Percentiles rank a stretch among this genome's conserved stretches.
Conservation (phyloP, 2,888 invertebrate genomes). For the Malacosoma neustria region DNA sequence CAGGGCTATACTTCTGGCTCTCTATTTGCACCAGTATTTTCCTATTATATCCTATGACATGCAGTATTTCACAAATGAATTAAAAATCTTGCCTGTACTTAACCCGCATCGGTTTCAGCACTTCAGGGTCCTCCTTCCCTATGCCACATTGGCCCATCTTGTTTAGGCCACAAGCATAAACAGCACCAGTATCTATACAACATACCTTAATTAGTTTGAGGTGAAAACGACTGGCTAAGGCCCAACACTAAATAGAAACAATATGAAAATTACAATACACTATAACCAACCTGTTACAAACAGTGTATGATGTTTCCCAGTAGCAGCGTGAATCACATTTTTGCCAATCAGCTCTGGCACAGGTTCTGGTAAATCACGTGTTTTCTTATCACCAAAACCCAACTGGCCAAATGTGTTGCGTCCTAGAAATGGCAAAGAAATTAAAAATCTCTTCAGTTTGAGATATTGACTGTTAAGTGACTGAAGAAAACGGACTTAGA, state of each 20-base stretch:
- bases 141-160: conserved; percentile 94
- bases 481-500: too few relatives aligned
- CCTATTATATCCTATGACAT: too few relatives aligned
- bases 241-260: too few relatives aligned
- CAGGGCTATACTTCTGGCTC: too few relatives aligned
- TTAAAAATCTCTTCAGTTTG: not conserved
- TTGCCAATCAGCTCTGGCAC: conserved; percentile 84
- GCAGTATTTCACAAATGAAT: too few relatives aligned
- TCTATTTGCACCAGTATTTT: too few relatives aligned
- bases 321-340: conserved; percentile 90
- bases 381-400: conserved; percentile 85
- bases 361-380: conserved; percentile 83
- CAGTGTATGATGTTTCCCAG: conserved; percentile 90
- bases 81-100: conserved; percentile 77
- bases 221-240: too few relatives aligned
- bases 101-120: conserved; percentile 75
- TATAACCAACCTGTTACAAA: conserved; percentile 82
- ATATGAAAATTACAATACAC: too few relatives aligned
- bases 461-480: not conserved
- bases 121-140: conserved; percentile 77
- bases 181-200: conserved; percentile 83
- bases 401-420: conserved; percentile 91
- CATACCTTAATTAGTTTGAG: conserved; percentile 1
- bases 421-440: conserved; percentile 36
- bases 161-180: conserved; percentile 94